Conservation (phyloP, 2,797 vertebrate genomes). For the Helarctos malayanus region DNA sequence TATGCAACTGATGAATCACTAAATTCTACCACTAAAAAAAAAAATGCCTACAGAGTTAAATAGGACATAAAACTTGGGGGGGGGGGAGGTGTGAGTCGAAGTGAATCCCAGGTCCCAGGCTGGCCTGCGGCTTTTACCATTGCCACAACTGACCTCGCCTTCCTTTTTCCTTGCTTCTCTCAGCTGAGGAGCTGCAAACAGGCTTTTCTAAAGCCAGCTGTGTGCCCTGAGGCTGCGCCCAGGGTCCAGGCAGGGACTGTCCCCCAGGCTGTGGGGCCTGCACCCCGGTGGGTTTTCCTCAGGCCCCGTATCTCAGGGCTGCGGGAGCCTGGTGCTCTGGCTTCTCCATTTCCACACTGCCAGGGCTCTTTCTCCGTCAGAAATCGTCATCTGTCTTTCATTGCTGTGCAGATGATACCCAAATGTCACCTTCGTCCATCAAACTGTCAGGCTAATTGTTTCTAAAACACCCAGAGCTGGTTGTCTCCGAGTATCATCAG, state of each 20-base stretch:
- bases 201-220: neutral
- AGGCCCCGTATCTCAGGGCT: neutral
- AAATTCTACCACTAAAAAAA: neutral
- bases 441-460: conserved; percentile 74
- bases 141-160: neutral
- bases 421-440: conserved; percentile 71
- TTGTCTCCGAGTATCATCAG: conserved; percentile 73
- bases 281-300: neutral
- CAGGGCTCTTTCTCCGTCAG: conserved; percentile 3
- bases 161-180: neutral
- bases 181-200: neutral
- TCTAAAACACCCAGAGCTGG: conserved; percentile 70
- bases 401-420: conserved; percentile 69
- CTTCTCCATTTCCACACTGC: neutral
- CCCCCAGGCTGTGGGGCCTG: neutral
- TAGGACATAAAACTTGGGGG: neutral
- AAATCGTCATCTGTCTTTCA: conserved; percentile 72
- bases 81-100: neutral
- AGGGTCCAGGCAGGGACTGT: neutral
- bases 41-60: neutral
- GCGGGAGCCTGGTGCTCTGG: neutral
- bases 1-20: neutral
- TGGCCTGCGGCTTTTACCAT: neutral
- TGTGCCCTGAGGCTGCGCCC: neutral
- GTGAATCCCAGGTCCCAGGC: neutral